phyloP scores from a whole-genome alignment of 2,113 vertebrate genomes.

The Panthera uncia region DNA sequence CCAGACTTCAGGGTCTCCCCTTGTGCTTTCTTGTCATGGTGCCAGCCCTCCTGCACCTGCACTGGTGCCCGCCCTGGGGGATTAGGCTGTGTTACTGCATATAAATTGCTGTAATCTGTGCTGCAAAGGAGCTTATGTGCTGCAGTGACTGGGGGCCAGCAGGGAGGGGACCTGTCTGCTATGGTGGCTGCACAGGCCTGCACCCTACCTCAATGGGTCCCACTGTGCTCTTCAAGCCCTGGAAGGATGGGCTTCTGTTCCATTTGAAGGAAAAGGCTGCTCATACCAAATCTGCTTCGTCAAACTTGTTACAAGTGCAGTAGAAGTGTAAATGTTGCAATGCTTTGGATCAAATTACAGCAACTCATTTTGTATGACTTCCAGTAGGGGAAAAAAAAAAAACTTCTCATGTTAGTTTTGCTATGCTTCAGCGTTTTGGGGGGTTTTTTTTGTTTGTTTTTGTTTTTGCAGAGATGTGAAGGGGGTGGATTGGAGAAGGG shows the following conservation, averaged over 20 bases:
- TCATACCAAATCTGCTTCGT: background rate
- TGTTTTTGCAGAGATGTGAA: background rate
- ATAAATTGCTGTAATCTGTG: slow-evolving; percentile 22
- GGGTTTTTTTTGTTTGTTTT: background rate
- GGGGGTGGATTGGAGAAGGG: too few species aligned
- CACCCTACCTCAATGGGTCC: background rate
- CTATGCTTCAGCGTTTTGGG: background rate
- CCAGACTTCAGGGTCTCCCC: background rate
- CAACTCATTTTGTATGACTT: background rate
- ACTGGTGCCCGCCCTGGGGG: background rate
- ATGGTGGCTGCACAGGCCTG: background rate
- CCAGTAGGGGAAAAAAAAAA: slow-evolving; percentile 51
- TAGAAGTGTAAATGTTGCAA: background rate
- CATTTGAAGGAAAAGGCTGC: background rate
- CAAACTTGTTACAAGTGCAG: background rate
- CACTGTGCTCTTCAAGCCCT: background rate
- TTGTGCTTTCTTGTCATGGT: background rate
- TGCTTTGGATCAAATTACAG: background rate
- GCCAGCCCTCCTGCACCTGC: background rate
- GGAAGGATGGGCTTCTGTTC: background rate
- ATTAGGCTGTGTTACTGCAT: background rate
- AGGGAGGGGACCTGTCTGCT: background rate
- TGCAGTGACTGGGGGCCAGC: background rate
- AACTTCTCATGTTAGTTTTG: background rate
- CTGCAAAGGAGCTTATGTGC: slow-evolving; percentile 56